A percentile compares a stretch with the other conserved stretches of the same genome.
phyloP scores from a whole-genome alignment of 2,888 invertebrate species.

The Podabrus alpinus region DNA sequence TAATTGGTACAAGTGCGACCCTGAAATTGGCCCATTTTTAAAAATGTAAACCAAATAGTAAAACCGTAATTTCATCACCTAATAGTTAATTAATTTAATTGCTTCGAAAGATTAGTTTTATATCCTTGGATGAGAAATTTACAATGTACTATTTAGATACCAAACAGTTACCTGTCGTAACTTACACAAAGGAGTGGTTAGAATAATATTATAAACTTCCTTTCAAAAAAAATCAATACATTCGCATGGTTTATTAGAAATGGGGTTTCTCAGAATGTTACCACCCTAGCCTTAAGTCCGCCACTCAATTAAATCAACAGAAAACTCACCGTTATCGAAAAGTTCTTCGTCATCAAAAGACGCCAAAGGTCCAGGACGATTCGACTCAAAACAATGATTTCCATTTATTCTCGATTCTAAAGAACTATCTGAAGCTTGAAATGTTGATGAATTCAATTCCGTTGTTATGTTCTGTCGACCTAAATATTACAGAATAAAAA shows the following conservation, averaged over 20 bases:
- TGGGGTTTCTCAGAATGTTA: background rate
- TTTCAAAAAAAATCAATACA: background rate
- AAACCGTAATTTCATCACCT: no score
- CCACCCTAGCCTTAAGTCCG: background rate
- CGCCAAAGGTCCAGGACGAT: slow-evolving; percentile 27
- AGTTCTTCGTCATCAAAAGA: slow-evolving; percentile 51
- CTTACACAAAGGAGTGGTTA: background rate
- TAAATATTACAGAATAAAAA: slow-evolving; percentile 18
- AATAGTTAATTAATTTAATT: no score
- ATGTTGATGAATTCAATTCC: slow-evolving; percentile 32
- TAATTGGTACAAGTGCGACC: no score
- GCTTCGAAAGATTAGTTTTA: no score
- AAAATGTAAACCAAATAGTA: no score
- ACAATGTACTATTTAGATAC: no score
- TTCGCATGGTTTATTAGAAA: background rate
- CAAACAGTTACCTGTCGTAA: background rate
- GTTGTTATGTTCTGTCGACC: slow-evolving; percentile 41
- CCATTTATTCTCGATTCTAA: slow-evolving; percentile 26
- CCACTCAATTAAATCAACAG: background rate
- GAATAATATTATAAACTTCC: background rate
- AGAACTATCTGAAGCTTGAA: slow-evolving; percentile 29
- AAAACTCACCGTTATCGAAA: slow-evolving; percentile 46
- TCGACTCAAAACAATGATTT: slow-evolving; percentile 27
- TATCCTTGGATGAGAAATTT: no score
- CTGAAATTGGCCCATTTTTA: no score